phyloP scores from a whole-genome alignment of 2,797 vertebrate genomes.

The Sphenodon punctatus region DNA sequence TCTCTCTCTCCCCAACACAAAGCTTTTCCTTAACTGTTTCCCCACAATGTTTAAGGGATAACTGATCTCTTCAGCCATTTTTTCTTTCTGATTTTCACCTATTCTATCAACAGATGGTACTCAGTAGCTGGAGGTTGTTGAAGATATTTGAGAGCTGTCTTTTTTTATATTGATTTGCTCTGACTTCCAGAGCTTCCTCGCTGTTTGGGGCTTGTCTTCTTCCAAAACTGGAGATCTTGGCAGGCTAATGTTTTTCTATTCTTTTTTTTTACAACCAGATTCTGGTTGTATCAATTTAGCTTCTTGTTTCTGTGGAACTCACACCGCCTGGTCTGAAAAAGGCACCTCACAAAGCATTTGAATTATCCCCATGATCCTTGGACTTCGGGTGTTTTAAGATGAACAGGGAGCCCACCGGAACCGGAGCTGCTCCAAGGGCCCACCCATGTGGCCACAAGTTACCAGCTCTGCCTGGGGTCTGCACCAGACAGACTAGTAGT shows the following conservation, averaged over 20 bases:
- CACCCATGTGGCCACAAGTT: too few species aligned
- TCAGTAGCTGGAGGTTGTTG: neutral
- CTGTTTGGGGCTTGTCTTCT: constrained; percentile 56
- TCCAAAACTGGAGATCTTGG: constrained; percentile 75
- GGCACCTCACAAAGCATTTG: too few species aligned
- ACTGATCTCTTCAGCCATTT: neutral
- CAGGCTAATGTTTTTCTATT: constrained; percentile 74
- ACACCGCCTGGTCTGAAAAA: constrained; percentile 4
- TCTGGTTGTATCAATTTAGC: constrained; percentile 68
- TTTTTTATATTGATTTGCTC: neutral
- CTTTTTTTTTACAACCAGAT: constrained; percentile 36
- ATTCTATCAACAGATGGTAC: neutral
- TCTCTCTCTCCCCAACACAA: neutral
- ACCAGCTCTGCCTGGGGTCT: too few species aligned
- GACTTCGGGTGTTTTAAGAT: too few species aligned
- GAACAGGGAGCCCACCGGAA: too few species aligned
- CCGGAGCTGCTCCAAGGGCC: too few species aligned
- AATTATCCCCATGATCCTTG: too few species aligned
- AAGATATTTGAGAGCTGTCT: accelerated
- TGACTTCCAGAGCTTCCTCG: neutral
- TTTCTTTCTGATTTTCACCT: neutral
- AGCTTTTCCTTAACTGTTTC: neutral
- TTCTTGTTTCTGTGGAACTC: neutral
- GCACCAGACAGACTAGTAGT: too few species aligned
- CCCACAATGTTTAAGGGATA: neutral